Percentiles rank a stretch among this genome's conserved stretches.
phyloP scores from a whole-genome alignment of 2,888 invertebrate genomes.

The Noctuana brunneofusca region DNA sequence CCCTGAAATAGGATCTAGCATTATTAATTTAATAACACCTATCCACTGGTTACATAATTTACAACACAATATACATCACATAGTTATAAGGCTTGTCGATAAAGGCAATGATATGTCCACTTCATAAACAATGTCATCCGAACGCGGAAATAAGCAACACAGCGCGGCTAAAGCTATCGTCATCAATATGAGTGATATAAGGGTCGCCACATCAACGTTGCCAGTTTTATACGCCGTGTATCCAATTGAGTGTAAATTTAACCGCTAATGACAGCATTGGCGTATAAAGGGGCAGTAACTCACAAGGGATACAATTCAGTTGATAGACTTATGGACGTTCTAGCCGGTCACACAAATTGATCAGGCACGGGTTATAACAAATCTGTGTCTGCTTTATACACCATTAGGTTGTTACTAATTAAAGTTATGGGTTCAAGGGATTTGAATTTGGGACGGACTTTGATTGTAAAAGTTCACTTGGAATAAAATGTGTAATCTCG shows the following conservation, averaged over 20 bases:
- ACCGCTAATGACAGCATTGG: slow-evolving; percentile 28
- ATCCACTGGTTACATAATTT: no score
- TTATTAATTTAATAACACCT: no score
- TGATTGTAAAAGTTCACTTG: no score
- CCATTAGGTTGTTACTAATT: no score
- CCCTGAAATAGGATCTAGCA: background rate
- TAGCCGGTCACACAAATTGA: slow-evolving; percentile 27
- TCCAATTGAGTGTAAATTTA: slow-evolving; percentile 31
- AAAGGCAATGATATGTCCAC: slow-evolving; percentile 19
- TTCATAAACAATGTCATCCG: slow-evolving; percentile 30
- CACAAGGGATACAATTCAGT: slow-evolving; percentile 25
- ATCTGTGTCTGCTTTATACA: background rate
- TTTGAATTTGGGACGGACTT: no score
- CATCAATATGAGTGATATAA: slow-evolving; percentile 32
- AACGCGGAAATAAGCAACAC: slow-evolving; percentile 24
- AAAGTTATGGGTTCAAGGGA: no score
- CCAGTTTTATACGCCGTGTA: slow-evolving; percentile 24
- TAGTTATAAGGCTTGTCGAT: slow-evolving; percentile 4
- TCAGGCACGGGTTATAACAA: slow-evolving; percentile 18
- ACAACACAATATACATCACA: background rate
- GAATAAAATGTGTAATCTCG: no score
- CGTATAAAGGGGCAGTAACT: slow-evolving; percentile 30
- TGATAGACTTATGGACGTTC: slow-evolving; percentile 32
- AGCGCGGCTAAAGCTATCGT: slow-evolving; percentile 27
- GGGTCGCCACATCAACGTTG: slow-evolving; percentile 11